Evolutionary conservation across 2,113 vertebrate genomes (phyloP), one percentile per base, ranked within the genome.

Genomic region (Chaenogobius annularis): DNA sequence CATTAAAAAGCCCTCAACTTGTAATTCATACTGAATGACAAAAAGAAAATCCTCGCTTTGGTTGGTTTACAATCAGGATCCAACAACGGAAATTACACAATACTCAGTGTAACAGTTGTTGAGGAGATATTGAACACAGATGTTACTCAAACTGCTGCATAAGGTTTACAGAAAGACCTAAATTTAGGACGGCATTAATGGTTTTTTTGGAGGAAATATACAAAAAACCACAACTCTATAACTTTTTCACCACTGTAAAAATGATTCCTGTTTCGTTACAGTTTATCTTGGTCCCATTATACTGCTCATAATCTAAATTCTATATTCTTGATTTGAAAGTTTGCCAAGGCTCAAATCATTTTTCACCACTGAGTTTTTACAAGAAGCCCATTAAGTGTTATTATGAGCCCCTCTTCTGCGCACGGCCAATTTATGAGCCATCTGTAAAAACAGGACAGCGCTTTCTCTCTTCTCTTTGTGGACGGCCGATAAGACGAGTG

Each of bases 401-500:
- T 86, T 83, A 84, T 76, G 59, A 80, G 74, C 74, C 71, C 52
- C 17, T 72, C 61, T 68, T 81, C 59, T 87, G 69, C 73, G 68
- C 61, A 70, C 76, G n/a, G 3, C n/a, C 81, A 75, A 87, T 92
- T 88, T 89, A 85, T 79, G 68, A 79, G 70, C 83, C 61, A 70
- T 86, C 73, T 90, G 85, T 83, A 74, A 85, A 87, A 90, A 87
- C 83, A 86, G 73, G 87, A 84, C 84, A 74, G 74, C 31, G 66
- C 73, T 43, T 67, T 85, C 74, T 66, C 79, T 70, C 48, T 15
- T 26, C 55, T 12, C 66, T 59, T 58, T 71, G 20, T 74, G 64
- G 59, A 54, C 14, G 26, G 74, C 52, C 64, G 52, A 83, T 70
- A 76, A 80, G 66, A 52, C 76, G 69, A 82, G 40, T 62, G 62